Evolutionary conservation across 2,888 invertebrate species (phyloP).

Genomic region (Dusona sp.): DNA sequence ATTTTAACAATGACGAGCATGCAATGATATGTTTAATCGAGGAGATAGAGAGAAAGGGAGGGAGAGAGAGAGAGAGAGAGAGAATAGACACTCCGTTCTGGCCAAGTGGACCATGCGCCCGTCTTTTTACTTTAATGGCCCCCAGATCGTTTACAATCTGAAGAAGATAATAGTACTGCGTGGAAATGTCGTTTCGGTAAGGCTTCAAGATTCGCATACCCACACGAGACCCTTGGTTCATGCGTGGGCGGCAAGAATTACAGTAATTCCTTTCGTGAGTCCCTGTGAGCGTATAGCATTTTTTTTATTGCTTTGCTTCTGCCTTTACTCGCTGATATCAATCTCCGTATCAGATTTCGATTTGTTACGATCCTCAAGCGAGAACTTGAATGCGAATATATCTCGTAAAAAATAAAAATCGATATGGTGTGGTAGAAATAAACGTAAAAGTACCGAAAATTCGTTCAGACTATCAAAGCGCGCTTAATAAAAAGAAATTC

Average conservation of each 20-base stretch:
- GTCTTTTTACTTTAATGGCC: slow-evolving; percentile 59
- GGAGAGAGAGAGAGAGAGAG: no score
- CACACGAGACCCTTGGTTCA: slow-evolving; percentile 14
- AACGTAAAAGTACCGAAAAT: background rate
- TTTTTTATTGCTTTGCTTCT: slow-evolving; percentile 17
- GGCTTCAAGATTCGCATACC: slow-evolving; percentile 4
- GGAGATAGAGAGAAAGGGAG: background rate
- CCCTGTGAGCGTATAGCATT: background rate
- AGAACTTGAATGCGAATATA: background rate
- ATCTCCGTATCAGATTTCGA: slow-evolving; percentile 50
- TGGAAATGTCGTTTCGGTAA: slow-evolving; percentile 52
- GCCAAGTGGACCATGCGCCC: slow-evolving; percentile 10
- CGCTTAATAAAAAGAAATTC: background rate
- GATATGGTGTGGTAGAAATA: background rate
- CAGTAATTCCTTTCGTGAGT: slow-evolving; percentile 49
- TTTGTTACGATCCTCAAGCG: slow-evolving; percentile 6
- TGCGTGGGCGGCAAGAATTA: slow-evolving; percentile 58
- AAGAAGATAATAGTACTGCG: slow-evolving; percentile 58
- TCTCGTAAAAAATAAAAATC: background rate
- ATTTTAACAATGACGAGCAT: slow-evolving; percentile 19
- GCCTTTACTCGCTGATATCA: slow-evolving; percentile 25
- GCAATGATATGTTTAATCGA: slow-evolving; percentile 32
- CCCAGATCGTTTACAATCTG: slow-evolving; percentile 55
- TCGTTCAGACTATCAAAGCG: background rate
- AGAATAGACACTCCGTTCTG: background rate